Evolutionary conservation across 2,888 invertebrate species (phyloP), one percentile per base, ranked within the genome.

Genomic region (Slavum lentiscoides): DNA sequence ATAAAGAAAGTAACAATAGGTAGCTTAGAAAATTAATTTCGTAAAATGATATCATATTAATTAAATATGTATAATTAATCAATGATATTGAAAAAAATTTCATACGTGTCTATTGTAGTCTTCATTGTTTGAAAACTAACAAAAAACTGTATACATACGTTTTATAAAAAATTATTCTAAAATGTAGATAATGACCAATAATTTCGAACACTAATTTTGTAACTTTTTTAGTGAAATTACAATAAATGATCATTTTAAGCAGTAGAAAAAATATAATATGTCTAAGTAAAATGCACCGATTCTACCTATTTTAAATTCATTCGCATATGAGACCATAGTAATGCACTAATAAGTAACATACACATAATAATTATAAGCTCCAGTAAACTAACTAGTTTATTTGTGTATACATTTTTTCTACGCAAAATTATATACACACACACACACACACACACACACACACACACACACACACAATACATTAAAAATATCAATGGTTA

Each of bases 371-470:
- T 53, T 72, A 53, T 23, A 49, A 49, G 13, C n/a, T 49, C 49
- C 49, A 53, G 49, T 30, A 62, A 74, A 49, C 23, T 13, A n/a
- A 62, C 49, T n/a, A 30, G n/a, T 62, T 74, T 74, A 74, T 49
- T 62, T 62, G 7, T 3, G 7, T 15, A 62, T 15, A 23, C 5
- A 49, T 73, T 62, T 30, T 17, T 19, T 55, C 19, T 19, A 55
- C 0, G 15, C 23, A 62, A 62, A 17, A 17, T 17, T 6, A 53
- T 53, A 53, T 13, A 53, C 15, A 53, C 15, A 53, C 4, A 30
- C 2, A 30, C 30, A 30, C 30, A 30, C 30, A 30, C 4, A 30
- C 30, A 30, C n/a, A n/a, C n/a, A n/a, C n/a, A 53, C 15, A 53
- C 15, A 53, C 4, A 30, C 2, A 30, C 30, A 30, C 30, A 30